Evolutionary conservation across 2,797 vertebrate species (phyloP).

Genomic region (Dendrocincla tyrannina): DNA sequence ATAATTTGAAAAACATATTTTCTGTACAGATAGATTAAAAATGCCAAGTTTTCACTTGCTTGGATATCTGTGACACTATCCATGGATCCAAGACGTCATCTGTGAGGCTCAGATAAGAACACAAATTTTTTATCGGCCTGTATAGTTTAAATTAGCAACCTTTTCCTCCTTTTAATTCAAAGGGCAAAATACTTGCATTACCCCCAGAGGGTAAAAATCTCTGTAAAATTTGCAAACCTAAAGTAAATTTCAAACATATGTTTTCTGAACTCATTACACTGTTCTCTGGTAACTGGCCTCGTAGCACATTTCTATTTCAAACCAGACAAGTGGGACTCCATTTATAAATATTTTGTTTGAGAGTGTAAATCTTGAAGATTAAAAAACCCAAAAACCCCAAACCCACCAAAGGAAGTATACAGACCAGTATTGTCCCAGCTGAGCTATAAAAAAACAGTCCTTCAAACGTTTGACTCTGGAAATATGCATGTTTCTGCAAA

Average conservation of each 20-base stretch:
- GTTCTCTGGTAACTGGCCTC: neutral
- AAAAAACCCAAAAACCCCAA: neutral
- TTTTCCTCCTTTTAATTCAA: slow-evolving; percentile 17
- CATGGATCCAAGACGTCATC: neutral
- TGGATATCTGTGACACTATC: neutral
- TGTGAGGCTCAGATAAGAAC: slow-evolving; percentile 4
- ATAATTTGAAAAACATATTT: neutral
- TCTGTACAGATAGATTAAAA: neutral
- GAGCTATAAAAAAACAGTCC: slow-evolving; percentile 49
- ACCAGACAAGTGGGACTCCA: slow-evolving; percentile 25
- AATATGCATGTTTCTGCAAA: slow-evolving; percentile 1
- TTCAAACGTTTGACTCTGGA: slow-evolving; percentile 33
- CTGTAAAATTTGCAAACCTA: slow-evolving; percentile 63
- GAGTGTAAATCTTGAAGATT: slow-evolving; percentile 54
- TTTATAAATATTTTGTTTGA: slow-evolving; percentile 69
- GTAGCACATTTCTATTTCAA: slow-evolving; percentile 52
- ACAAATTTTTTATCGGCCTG: neutral
- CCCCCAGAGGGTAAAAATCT: slow-evolving; percentile 26
- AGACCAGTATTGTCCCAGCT: slow-evolving; percentile 43
- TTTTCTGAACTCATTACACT: slow-evolving; percentile 38
- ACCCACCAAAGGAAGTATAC: slow-evolving; percentile 29
- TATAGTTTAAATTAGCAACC: slow-evolving; percentile 47
- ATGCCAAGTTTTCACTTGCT: neutral
- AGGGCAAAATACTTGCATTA: slow-evolving; percentile 27
- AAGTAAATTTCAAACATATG: slow-evolving; percentile 66